These are phyloP conservation scores for Geotrypetes seraphini DNA, from an alignment of 2,797 vertebrate species.

Conservation along the genomic window DNA sequence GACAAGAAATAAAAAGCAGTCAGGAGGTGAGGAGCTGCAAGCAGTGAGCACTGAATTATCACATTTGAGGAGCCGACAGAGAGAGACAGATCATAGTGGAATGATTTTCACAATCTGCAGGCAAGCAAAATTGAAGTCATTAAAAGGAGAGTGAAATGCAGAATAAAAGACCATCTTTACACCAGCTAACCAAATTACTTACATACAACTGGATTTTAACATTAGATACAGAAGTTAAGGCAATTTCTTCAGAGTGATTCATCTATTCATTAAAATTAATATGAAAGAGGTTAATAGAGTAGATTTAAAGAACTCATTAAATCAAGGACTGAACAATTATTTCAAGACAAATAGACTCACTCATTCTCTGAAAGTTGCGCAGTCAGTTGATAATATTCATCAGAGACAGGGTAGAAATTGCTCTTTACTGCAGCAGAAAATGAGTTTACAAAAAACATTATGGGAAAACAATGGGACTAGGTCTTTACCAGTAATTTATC, in stretches of 20 bases:
- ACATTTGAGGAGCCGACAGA: neutral
- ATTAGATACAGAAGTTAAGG: neutral
- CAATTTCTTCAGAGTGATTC: neutral
- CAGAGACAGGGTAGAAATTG: neutral
- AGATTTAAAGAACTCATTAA: neutral
- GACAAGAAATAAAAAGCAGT: neutral
- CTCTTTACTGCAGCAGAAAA: neutral
- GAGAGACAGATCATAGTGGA: neutral
- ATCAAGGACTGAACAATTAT: neutral
- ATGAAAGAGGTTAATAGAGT: neutral
- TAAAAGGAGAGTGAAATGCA: neutral
- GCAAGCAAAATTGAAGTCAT: neutral
- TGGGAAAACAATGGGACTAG: too few species aligned
- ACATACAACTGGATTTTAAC: neutral
- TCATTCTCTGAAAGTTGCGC: neutral
- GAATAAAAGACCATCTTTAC: neutral
- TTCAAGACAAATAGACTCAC: neutral
- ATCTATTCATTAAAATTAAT: neutral
- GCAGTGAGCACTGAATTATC: neutral
- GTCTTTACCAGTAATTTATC: too few species aligned
- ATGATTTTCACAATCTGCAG: neutral
- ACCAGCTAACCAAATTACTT: conserved; percentile 1
- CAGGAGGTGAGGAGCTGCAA: too few species aligned
- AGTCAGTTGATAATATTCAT: neutral
- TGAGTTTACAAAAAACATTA: neutral